phyloP scores from a whole-genome alignment of 2,797 vertebrate genomes.

The Phaenicophaeus curvirostris region DNA sequence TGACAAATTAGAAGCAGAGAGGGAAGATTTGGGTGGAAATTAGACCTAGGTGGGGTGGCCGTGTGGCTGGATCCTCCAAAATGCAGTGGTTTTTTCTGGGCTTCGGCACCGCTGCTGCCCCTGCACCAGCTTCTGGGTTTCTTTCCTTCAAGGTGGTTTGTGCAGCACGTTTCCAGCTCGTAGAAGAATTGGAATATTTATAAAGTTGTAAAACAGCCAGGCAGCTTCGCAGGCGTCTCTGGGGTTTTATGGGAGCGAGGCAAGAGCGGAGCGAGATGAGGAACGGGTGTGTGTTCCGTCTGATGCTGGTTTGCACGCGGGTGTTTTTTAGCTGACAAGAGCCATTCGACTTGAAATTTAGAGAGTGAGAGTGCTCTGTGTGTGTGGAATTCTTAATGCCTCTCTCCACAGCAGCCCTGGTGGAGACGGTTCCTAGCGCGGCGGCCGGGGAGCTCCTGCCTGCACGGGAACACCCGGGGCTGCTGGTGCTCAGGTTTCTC shows the following conservation, averaged over 20 bases:
- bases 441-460: not conserved
- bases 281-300: not conserved
- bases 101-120: not conserved
- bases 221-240: not conserved
- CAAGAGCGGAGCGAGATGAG: not conserved
- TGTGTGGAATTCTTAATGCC: not conserved
- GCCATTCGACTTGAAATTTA: not conserved
- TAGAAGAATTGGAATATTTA: not conserved
- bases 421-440: not conserved
- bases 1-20: constrained; percentile 57
- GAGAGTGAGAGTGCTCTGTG: not conserved
- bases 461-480: not conserved
- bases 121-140: not conserved
- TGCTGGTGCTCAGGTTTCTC: not conserved
- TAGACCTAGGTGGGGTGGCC: not conserved
- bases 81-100: accelerated
- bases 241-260: not conserved
- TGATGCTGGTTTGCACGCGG: not conserved
- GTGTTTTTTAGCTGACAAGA: constrained; percentile 27
- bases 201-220: not conserved
- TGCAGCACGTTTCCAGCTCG: not conserved
- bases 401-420: not conserved
- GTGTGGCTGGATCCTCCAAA: accelerated
- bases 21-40: constrained; percentile 32
- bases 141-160: not conserved